phyloP scores from a whole-genome alignment of 2,113 vertebrate species.

The Perca schrenkii region DNA sequence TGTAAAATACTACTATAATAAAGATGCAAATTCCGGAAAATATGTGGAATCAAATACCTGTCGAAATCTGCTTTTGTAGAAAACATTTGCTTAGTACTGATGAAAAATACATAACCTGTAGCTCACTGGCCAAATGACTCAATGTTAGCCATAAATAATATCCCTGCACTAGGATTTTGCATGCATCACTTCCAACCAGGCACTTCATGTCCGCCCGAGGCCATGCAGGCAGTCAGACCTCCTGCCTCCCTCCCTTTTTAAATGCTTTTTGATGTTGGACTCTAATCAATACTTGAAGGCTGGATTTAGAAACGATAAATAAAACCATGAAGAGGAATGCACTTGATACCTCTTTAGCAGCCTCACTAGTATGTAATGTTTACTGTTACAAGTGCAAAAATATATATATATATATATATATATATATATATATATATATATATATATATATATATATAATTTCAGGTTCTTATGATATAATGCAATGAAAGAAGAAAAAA shows the following conservation, averaged over 20 bases:
- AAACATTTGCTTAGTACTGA: slow-evolving; percentile 25
- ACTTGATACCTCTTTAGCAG: slow-evolving; percentile 42
- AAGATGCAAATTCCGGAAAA: slow-evolving; percentile 13
- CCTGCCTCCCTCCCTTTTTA: slow-evolving; percentile 72
- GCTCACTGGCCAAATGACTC: slow-evolving; percentile 68
- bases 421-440: not conserved
- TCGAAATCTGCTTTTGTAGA: slow-evolving; percentile 36
- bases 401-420: not conserved
- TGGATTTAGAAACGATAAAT: slow-evolving; percentile 78
- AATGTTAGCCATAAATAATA: slow-evolving; percentile 72
- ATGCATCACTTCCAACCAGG: slow-evolving; percentile 73
- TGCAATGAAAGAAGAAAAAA: not conserved
- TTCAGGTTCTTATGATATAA: not conserved
- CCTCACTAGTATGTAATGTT: slow-evolving; percentile 12
- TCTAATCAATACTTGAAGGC: slow-evolving; percentile 82
- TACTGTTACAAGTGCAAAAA: not conserved
- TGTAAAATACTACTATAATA: slow-evolving; percentile 7
- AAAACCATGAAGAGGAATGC: slow-evolving; percentile 61
- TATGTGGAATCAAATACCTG: slow-evolving; percentile 40
- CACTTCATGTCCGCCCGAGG: slow-evolving; percentile 67
- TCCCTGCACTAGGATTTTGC: slow-evolving; percentile 56
- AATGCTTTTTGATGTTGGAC: slow-evolving; percentile 78
- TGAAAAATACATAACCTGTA: slow-evolving; percentile 57
- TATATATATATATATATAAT: not conserved
- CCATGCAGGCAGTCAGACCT: slow-evolving; percentile 70